phyloP scores from a whole-genome alignment of 2,113 vertebrate genomes.

The Pseudopipra pipra region DNA sequence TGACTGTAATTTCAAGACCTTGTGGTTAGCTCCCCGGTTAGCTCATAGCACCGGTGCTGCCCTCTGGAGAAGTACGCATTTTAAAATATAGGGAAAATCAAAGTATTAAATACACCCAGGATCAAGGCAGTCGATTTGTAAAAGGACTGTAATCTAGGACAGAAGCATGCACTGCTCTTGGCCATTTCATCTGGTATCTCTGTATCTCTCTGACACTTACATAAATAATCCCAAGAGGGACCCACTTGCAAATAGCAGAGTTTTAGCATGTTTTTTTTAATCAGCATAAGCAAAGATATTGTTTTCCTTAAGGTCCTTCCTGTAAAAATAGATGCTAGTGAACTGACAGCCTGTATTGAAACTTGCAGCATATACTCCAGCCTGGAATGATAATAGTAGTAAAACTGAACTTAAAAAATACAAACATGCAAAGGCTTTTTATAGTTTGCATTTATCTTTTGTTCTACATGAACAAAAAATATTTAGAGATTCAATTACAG shows the following conservation, averaged over 20 bases:
- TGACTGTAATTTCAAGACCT: neutral
- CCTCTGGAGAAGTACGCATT: neutral
- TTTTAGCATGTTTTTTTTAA: neutral
- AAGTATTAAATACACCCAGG: neutral
- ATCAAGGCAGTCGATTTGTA: neutral
- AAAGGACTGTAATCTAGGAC: neutral
- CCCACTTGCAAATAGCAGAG: rapidly evolving
- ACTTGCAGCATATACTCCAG: neutral
- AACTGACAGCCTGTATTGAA: neutral
- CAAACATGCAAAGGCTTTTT: neutral
- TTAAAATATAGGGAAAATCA: neutral
- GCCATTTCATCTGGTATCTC: neutral
- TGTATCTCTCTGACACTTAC: neutral
- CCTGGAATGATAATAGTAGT: neutral
- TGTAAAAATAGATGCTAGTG: neutral
- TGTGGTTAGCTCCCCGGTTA: neutral
- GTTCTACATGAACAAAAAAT: neutral
- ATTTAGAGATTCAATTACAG: neutral
- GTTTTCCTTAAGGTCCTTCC: neutral
- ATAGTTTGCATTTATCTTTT: neutral
- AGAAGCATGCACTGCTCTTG: neutral
- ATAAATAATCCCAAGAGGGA: neutral
- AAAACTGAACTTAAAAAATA: neutral
- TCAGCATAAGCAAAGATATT: neutral
- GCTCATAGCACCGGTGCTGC: neutral